Conservation (phyloP, 64 coral and sea anemone species). For the Montipora sp. region DNA sequence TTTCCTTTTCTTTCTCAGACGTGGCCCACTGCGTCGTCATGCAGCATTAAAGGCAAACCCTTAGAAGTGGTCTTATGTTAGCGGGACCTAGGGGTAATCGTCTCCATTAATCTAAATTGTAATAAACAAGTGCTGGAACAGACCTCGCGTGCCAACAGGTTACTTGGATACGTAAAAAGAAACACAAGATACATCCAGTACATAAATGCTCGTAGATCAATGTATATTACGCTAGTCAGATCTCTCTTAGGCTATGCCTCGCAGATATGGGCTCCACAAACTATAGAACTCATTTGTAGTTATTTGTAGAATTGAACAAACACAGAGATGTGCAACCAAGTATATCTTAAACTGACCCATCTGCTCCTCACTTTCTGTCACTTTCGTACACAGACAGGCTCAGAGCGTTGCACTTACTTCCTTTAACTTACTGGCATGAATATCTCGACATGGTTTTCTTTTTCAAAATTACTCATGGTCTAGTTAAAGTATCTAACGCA, state of each 20-base stretch:
- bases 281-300: not conserved
- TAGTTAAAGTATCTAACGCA: no score
- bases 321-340: not conserved
- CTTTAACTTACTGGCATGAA: no score
- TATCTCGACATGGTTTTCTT: no score
- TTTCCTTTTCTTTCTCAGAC: no score
- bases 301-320: constrained; percentile 2
- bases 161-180: constrained; percentile 65
- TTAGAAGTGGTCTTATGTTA: constrained; percentile 23
- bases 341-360: no score
- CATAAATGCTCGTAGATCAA: not conserved
- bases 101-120: constrained; percentile 67
- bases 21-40: not conserved
- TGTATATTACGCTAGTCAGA: constrained; percentile 52
- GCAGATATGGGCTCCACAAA: constrained; percentile 21
- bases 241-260: constrained; percentile 58
- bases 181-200: constrained; percentile 35
- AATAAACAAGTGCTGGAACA: constrained; percentile 67
- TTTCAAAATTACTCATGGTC: no score
- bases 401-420: no score
- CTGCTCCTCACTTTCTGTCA: no score
- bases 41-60: constrained; percentile 39
- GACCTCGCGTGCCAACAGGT: constrained; percentile 49
- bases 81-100: constrained; percentile 56
- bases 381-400: no score